Evolutionary conservation across 2,888 invertebrate genomes (phyloP).

Genomic region (Synanthedon andrenaeformis): DNA sequence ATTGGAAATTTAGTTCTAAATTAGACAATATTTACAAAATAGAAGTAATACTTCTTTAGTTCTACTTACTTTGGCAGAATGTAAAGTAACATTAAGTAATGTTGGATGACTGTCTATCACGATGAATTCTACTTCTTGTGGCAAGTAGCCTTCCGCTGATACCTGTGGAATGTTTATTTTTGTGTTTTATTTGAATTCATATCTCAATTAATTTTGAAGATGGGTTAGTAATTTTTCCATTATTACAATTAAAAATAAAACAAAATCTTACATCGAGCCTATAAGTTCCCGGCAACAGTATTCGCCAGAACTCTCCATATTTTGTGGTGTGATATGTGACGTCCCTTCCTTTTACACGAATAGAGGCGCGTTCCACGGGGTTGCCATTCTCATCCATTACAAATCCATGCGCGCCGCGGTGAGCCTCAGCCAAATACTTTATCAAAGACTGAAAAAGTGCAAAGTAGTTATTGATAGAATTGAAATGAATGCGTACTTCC

Average conservation of each 20-base stretch:
- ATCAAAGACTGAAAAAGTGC: slow-evolving; percentile 76
- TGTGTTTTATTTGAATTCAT: background rate
- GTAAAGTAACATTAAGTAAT: slow-evolving; percentile 83
- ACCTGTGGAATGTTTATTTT: slow-evolving; percentile 63
- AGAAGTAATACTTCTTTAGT: background rate
- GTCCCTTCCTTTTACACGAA: slow-evolving; percentile 85
- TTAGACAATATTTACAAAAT: background rate
- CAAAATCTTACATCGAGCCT: slow-evolving; percentile 77
- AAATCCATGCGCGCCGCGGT: slow-evolving; percentile 90
- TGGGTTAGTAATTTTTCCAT: background rate
- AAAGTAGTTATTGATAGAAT: slow-evolving; percentile 1
- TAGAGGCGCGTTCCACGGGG: slow-evolving; percentile 82
- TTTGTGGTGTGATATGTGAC: slow-evolving; percentile 88
- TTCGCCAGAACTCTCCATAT: slow-evolving; percentile 95
- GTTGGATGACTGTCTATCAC: slow-evolving; percentile 89
- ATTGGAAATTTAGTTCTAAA: too few relatives aligned
- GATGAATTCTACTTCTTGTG: slow-evolving; percentile 87
- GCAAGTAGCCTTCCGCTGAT: slow-evolving; percentile 85
- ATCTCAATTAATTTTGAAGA: background rate
- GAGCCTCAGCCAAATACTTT: slow-evolving; percentile 86
- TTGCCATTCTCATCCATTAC: slow-evolving; percentile 82
- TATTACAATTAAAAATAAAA: background rate
- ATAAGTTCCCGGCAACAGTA: slow-evolving; percentile 88
- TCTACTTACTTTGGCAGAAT: slow-evolving; percentile 79
- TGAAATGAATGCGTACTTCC: slow-evolving; percentile 3